Conservation (phyloP, 2,113 vertebrate species). For the Anthoscopus minutus region DNA sequence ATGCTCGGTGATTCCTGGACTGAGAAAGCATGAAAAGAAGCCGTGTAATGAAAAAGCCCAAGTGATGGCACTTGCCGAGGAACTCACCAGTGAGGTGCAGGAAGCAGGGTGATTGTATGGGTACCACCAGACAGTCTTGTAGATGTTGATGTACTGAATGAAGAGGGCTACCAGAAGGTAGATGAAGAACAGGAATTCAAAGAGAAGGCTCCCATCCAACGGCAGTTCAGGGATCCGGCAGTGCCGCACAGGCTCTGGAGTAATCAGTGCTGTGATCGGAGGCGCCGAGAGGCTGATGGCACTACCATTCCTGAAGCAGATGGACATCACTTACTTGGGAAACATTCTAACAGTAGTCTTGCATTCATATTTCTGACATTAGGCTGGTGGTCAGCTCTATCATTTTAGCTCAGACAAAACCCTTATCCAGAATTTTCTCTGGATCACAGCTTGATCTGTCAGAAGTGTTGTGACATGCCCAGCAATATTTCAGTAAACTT, state of each 20-base stretch:
- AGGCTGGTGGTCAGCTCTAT: not conserved
- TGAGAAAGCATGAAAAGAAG: not conserved
- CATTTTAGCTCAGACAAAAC: not conserved
- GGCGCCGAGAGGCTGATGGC: slow-evolving; percentile 87
- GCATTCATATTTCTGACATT: not conserved
- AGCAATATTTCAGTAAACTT: not conserved
- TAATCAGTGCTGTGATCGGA: slow-evolving; percentile 91
- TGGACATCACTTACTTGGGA: not conserved
- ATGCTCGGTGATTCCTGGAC: not conserved
- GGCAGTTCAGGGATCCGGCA: slow-evolving; percentile 93
- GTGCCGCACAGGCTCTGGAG: slow-evolving; percentile 95
- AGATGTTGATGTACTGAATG: slow-evolving; percentile 98
- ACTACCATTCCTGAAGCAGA: slow-evolving; percentile 83
- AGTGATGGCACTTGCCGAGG: not conserved
- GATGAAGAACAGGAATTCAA: slow-evolving; percentile 95
- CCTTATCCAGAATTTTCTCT: not conserved
- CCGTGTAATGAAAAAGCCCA: not conserved
- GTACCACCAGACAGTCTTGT: slow-evolving; percentile 99
- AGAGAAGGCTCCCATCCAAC: slow-evolving; percentile 88
- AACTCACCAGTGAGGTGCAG: slow-evolving; percentile 90
- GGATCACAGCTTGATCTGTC: not conserved
- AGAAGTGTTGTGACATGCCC: not conserved
- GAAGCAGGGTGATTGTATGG: slow-evolving; percentile 93
- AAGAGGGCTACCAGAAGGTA: slow-evolving; percentile 95
- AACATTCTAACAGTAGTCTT: not conserved